Evolutionary conservation across 1,140 invertebrate species (phyloP), one percentile per base, ranked within the genome.

Genomic region (Neodiprion fabricii): DNA sequence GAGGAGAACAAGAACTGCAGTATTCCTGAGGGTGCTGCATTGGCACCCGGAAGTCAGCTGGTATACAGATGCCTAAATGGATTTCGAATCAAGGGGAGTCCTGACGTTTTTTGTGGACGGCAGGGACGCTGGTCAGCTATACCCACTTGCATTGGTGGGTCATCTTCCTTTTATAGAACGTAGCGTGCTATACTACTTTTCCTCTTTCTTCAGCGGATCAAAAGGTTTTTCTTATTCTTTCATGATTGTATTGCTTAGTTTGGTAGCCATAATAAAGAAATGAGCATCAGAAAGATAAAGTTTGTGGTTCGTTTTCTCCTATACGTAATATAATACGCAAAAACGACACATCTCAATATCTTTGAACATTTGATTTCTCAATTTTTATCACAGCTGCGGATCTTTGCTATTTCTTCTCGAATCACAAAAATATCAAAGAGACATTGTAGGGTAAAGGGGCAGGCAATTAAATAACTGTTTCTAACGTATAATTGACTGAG

Each of bases 221-320:
- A 77, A 67, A 23, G 82, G 83, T 8, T 72, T 67, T 9, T 0
- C n/a, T 7, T 73, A 82, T 65, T 83, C 84, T 7, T 81, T 79
- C 28, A 87, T 86, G 65, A 65, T 83, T 85, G 21, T n/a, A 67
- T 49, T 88, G 87, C 50, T 47, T 50, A 79, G 83, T 86, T 87
- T 72, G 66, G 75, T 79, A 70, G 28, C 28, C 28, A 40, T 40
- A 40, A 40, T 40, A 40, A 40, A 40, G 28, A 40, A 40, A 40
- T 40, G 28, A 40, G 28, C 28, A 40, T 40, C 0, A 40, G 28
- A 40, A 40, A 40, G 0, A 40, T 40, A 40, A 40, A 40, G 17
- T 21, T 40, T 5, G 1, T 40, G 5, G 28, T 40, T 40, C 28
- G 28, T 40, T 40, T 40, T 40, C 28, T 40, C 5, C 28, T 5